A percentile compares a stretch with the other conserved stretches of the same genome.
These are phyloP conservation scores for Scylla paramamosain DNA, from an alignment of 1,140 invertebrate genomes.

Conservation along the genomic window DNA sequence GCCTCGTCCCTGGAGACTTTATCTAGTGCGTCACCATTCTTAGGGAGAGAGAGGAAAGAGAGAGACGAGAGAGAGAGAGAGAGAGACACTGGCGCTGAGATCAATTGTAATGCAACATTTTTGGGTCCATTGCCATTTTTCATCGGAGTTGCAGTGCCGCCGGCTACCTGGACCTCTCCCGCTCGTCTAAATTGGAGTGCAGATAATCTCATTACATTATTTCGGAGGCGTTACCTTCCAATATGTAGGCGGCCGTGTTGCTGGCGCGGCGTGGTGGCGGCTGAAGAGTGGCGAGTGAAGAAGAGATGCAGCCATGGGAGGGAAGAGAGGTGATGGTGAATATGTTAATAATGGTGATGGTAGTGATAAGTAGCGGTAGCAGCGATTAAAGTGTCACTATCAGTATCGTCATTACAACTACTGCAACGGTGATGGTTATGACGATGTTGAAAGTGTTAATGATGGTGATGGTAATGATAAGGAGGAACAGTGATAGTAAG, in stretches of 20 bases:
- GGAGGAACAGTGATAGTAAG: no score
- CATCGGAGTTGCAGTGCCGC: slow-evolving; percentile 43
- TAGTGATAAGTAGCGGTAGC: not conserved
- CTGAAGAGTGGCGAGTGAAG: not conserved
- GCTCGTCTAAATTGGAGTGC: slow-evolving; percentile 52
- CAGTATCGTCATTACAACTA: no score
- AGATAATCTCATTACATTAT: slow-evolving; percentile 57
- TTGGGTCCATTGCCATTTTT: slow-evolving; percentile 64
- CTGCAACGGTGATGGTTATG: no score
- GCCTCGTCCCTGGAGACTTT: not conserved
- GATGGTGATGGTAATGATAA: no score
- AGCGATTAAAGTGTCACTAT: not conserved
- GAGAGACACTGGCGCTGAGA: slow-evolving; percentile 32
- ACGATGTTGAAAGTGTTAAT: no score
- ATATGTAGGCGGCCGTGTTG: slow-evolving; percentile 34
- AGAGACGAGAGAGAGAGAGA: not conserved
- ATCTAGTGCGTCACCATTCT: not conserved
- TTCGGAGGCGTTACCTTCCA: slow-evolving; percentile 37
- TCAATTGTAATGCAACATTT: slow-evolving; percentile 70
- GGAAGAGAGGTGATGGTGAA: not conserved
- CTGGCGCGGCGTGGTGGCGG: not conserved
- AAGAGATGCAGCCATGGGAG: not conserved
- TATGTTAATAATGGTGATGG: not conserved
- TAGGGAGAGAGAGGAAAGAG: not conserved
- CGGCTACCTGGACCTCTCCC: slow-evolving; percentile 42